Evolutionary conservation across 2,888 invertebrate species (phyloP).

Genomic region (Stramonita haemastoma): DNA sequence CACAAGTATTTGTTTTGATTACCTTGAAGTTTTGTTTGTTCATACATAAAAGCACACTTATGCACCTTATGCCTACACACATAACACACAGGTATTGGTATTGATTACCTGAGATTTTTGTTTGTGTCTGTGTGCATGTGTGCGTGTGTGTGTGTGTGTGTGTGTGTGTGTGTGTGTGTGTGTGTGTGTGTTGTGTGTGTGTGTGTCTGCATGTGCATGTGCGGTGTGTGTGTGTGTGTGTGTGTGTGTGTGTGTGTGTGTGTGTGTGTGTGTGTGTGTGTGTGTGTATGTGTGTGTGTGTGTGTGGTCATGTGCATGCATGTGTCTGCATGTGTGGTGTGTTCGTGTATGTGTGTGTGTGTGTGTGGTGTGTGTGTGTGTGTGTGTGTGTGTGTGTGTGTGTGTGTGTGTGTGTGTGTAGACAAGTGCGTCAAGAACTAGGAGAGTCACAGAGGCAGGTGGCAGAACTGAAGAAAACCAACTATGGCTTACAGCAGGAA

Average conservation of each 20-base stretch:
- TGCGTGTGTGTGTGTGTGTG: neutral
- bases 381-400: neutral
- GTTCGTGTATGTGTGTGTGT: neutral
- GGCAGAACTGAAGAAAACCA: constrained; percentile 65
- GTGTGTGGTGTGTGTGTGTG: neutral
- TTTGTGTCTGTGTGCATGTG: neutral
- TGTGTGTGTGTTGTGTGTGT: neutral
- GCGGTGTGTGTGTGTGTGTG: neutral
- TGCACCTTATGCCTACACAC: no score
- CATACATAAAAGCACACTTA: no score
- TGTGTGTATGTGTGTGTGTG: neutral
- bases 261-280: neutral
- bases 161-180: neutral
- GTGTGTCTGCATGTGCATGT: neutral
- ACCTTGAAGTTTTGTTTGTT: no score
- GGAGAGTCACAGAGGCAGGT: constrained; percentile 62
- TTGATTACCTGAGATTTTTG: no score
- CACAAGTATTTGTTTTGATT: no score
- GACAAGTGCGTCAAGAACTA: constrained; percentile 60
- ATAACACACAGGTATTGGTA: no score
- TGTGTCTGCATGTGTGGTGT: neutral
- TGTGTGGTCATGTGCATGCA: neutral
- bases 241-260: neutral
- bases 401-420: constrained; percentile 37
- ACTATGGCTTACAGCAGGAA: constrained; percentile 69